phyloP scores from a whole-genome alignment of 2,888 invertebrate genomes.

The Malthinus seriepunctatus region DNA sequence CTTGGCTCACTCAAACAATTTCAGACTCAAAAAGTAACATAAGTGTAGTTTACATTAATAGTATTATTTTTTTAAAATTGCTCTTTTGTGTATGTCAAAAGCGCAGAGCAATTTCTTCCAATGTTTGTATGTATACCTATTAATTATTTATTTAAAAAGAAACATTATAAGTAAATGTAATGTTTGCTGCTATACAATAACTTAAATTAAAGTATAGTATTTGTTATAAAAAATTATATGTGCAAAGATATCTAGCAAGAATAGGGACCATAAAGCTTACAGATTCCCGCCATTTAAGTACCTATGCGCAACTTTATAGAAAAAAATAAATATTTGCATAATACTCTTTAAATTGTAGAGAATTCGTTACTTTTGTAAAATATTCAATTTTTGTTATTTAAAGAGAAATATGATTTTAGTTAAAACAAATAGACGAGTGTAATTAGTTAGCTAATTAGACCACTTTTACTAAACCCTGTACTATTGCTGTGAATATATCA shows the following conservation, averaged over 20 bases:
- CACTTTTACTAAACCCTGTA: slow-evolving; percentile 2
- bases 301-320: slow-evolving; percentile 37
- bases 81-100: background rate
- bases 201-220: slow-evolving; percentile 26
- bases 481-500: slow-evolving; percentile 23
- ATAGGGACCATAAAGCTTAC: slow-evolving; percentile 49
- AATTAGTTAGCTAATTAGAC: background rate
- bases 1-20: background rate
- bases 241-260: slow-evolving; percentile 39
- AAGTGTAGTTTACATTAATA: background rate
- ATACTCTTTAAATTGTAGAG: slow-evolving; percentile 12
- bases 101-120: background rate
- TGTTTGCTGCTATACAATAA: slow-evolving; percentile 39
- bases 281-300: slow-evolving; percentile 46
- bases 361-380: background rate
- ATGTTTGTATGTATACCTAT: slow-evolving; percentile 14
- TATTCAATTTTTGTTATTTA: background rate
- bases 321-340: slow-evolving; percentile 24
- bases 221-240: slow-evolving; percentile 23
- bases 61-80: slow-evolving; percentile 1
- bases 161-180: slow-evolving; percentile 31
- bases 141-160: slow-evolving; percentile 18
- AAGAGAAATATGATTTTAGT: background rate
- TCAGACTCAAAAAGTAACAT: background rate
- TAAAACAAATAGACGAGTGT: background rate